phyloP scores from a whole-genome alignment of 35 echinoderm and acorn worm genomes.

The Stichopus chloronotus region DNA sequence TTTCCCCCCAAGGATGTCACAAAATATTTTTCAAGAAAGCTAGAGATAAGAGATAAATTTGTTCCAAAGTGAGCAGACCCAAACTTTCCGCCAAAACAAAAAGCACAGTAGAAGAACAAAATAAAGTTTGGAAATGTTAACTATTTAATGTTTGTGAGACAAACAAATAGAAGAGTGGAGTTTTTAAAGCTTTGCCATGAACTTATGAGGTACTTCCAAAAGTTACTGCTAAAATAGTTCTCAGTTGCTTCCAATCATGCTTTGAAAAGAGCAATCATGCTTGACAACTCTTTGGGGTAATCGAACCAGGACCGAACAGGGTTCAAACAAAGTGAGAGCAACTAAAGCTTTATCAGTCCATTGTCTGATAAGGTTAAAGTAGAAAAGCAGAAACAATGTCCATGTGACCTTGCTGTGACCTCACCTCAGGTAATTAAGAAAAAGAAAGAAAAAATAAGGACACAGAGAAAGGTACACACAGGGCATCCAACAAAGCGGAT shows the following conservation, averaged over 20 bases:
- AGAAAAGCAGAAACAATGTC: not conserved
- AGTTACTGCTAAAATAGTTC: not conserved
- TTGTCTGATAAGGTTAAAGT: not conserved
- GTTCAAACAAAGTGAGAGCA: not conserved
- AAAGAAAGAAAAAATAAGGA: not conserved
- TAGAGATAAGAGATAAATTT: too few relatives aligned
- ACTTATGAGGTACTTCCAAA: not conserved
- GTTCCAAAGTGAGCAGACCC: too few relatives aligned
- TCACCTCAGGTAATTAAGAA: not conserved
- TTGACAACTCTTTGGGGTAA: not conserved
- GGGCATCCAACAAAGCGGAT: not conserved
- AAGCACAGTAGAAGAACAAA: too few relatives aligned
- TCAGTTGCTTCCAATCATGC: not conserved
- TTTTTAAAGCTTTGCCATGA: not conserved
- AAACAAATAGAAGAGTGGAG: not conserved
- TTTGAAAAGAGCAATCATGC: too few relatives aligned
- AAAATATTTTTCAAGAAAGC: too few relatives aligned
- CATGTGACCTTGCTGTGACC: constrained; percentile 29
- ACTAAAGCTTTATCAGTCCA: not conserved
- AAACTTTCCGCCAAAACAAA: too few relatives aligned
- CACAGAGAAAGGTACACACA: not conserved
- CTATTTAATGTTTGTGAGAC: not conserved
- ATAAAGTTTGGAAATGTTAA: too few relatives aligned
- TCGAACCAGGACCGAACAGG: not conserved
- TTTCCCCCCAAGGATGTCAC: too few relatives aligned